phyloP scores from a whole-genome alignment of 2,113 vertebrate species.

The Guaruba guarouba region DNA sequence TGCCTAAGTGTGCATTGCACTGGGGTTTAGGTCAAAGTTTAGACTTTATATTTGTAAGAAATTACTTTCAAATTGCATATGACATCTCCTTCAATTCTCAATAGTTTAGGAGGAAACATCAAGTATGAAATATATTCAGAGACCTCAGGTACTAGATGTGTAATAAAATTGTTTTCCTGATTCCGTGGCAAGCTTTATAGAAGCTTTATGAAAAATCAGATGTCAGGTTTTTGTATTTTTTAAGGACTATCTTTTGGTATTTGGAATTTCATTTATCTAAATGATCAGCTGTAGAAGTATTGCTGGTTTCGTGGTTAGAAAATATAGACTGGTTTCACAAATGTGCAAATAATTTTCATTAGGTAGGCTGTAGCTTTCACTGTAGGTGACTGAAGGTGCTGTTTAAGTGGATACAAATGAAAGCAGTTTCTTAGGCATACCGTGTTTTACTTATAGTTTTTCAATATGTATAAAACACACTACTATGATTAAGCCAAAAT shows the following conservation, averaged over 20 bases:
- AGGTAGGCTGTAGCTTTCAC: not conserved
- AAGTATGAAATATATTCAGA: not conserved
- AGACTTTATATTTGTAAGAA: not conserved
- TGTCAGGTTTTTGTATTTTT: not conserved
- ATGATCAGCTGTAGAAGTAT: not conserved
- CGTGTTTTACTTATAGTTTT: not conserved
- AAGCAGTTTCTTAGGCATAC: not conserved
- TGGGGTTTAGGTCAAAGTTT: slow-evolving; percentile 1
- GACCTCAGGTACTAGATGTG: not conserved
- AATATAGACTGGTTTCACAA: not conserved
- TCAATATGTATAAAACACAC: not conserved
- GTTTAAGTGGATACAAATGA: not conserved
- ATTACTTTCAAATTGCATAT: not conserved
- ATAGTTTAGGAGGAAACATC: not conserved
- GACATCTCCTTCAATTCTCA: not conserved
- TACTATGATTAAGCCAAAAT: not conserved
- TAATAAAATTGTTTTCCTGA: not conserved
- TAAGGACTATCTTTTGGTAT: not conserved
- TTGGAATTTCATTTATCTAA: not conserved
- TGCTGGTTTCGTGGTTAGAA: not conserved
- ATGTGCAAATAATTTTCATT: not conserved
- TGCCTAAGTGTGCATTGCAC: not conserved
- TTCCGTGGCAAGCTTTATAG: not conserved
- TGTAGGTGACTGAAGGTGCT: not conserved
- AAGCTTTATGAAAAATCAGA: not conserved